A percentile compares a stretch with the other conserved stretches of the same genome.
phyloP scores from a whole-genome alignment of 2,888 invertebrate species.

The Lomographa bimaculata region DNA sequence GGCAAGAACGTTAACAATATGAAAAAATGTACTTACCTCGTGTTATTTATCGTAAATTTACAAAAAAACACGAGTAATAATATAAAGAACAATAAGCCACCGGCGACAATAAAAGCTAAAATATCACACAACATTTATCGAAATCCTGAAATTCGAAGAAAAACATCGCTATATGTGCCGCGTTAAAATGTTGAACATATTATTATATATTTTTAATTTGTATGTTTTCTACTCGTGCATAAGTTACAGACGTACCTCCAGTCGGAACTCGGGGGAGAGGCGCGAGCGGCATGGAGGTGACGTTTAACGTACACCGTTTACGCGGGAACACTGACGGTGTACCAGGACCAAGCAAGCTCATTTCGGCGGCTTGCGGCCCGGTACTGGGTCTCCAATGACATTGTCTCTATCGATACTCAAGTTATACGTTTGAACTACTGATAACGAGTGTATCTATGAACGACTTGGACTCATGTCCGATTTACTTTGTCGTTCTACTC shows the following conservation, averaged over 20 bases:
- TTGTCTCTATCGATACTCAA: slow-evolving; percentile 19
- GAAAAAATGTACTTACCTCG: too few relatives aligned
- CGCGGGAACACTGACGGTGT: slow-evolving; percentile 22
- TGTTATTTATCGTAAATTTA: too few relatives aligned
- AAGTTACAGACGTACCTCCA: slow-evolving; percentile 19
- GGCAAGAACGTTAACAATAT: too few relatives aligned
- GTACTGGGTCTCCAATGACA: slow-evolving; percentile 8
- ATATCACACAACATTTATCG: too few relatives aligned
- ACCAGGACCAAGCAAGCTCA: slow-evolving; percentile 9
- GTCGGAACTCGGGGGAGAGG: slow-evolving; percentile 9
- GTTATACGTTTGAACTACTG: slow-evolving; percentile 19
- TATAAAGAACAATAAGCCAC: too few relatives aligned
- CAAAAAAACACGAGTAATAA: too few relatives aligned
- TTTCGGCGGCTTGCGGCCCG: slow-evolving; percentile 4
- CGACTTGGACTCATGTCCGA: background rate
- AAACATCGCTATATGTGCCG: too few relatives aligned
- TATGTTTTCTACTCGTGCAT: background rate
- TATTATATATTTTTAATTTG: background rate
- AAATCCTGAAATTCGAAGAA: too few relatives aligned
- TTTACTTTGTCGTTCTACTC: too few relatives aligned
- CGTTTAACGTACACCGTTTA: slow-evolving; percentile 17
- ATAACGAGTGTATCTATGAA: slow-evolving; percentile 6
- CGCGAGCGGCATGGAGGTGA: slow-evolving; percentile 2
- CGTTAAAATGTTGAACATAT: too few relatives aligned
- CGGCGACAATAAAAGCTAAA: too few relatives aligned